Conservation (phyloP, 2,888 invertebrate species). For the Ptychoptera contaminata region DNA sequence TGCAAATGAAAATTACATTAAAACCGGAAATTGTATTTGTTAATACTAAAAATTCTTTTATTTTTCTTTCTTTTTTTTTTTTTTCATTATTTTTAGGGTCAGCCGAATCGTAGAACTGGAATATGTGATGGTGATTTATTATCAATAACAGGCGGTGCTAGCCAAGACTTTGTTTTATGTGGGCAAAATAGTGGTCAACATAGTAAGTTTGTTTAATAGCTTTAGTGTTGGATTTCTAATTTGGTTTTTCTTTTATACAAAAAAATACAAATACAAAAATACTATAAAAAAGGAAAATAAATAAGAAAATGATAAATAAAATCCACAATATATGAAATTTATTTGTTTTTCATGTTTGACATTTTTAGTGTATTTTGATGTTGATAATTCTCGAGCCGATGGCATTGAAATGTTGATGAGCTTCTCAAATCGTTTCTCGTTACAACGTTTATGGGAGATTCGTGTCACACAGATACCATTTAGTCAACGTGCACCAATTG, state of each 20-base stretch:
- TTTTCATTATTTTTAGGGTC: constrained; percentile 41
- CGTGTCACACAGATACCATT: constrained; percentile 61
- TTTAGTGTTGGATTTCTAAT: no score
- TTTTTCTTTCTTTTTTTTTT: no score
- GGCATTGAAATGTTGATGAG: constrained; percentile 29
- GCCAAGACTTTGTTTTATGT: constrained; percentile 46
- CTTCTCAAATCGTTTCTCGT: constrained; percentile 44
- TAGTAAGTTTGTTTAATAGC: constrained; percentile 38
- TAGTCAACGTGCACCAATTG: constrained; percentile 57
- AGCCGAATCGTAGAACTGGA: constrained; percentile 64
- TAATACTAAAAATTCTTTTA: neutral
- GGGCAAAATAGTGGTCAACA: constrained; percentile 77
- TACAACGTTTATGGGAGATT: constrained; percentile 63
- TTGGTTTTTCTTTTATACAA: no score
- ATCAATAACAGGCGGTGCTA: constrained; percentile 38
- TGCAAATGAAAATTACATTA: no score
- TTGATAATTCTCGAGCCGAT: constrained; percentile 10
- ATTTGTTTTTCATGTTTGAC: neutral
- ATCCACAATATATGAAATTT: constrained; percentile 3
- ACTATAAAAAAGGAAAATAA: no score
- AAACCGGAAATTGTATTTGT: neutral
- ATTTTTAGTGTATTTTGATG: constrained; percentile 27
- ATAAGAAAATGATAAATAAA: neutral
- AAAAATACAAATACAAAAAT: no score
- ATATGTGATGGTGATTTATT: constrained; percentile 63